A percentile compares a stretch with the other conserved stretches of the same genome.
Evolutionary conservation across 1,140 invertebrate genomes (phyloP).

Genomic region (Bombus polaris): DNA sequence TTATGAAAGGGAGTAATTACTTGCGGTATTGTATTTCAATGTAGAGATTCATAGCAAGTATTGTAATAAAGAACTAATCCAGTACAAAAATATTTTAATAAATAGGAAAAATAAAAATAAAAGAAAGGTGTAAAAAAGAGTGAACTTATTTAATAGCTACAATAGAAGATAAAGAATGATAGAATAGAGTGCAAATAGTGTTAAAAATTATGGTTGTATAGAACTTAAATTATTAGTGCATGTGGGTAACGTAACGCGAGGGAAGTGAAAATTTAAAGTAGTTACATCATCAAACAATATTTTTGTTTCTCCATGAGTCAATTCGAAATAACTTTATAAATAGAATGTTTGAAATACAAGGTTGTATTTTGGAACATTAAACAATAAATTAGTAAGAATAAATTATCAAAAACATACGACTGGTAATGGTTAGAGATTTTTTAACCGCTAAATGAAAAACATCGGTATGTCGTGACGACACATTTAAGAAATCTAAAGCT

Average conservation of each 20-base stretch:
- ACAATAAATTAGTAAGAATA: slow-evolving; percentile 15
- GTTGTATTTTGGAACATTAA: background rate
- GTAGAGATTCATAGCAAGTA: background rate
- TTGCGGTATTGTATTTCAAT: background rate
- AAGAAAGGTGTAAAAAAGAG: background rate
- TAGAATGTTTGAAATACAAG: background rate
- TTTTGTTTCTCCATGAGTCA: background rate
- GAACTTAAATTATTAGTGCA: slow-evolving; percentile 35
- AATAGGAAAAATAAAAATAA: background rate
- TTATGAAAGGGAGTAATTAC: background rate
- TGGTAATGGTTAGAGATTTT: slow-evolving; percentile 13
- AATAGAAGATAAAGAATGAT: background rate
- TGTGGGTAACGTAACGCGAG: background rate
- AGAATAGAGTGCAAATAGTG: slow-evolving; percentile 14
- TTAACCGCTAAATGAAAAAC: slow-evolving; percentile 11
- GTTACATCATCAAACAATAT: background rate
- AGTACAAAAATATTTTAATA: background rate
- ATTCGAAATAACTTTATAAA: background rate
- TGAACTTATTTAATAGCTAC: background rate
- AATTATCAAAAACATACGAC: slow-evolving; percentile 24
- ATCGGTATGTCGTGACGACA: background rate
- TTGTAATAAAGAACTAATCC: background rate
- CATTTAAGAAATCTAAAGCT: background rate
- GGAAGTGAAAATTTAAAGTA: background rate
- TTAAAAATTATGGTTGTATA: slow-evolving; percentile 19